These are phyloP conservation scores for Cinclus cinclus DNA, from an alignment of 2,113 vertebrate species.

Conservation along the genomic window DNA sequence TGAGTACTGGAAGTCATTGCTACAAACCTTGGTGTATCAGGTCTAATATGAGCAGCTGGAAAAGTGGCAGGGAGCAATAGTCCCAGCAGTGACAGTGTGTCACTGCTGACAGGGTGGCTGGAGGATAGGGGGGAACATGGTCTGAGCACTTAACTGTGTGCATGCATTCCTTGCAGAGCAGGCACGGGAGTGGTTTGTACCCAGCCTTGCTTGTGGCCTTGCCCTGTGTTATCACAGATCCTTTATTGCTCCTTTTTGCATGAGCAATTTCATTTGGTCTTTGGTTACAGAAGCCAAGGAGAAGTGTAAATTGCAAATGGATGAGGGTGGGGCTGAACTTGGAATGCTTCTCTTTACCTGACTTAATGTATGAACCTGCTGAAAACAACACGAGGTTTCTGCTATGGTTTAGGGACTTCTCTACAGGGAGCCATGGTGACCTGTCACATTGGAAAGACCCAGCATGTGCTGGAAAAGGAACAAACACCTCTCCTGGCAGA, in stretches of 20 bases:
- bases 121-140: neutral
- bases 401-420: neutral
- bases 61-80: neutral
- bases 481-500: neutral
- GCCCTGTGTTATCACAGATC: neutral
- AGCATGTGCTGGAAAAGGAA: neutral
- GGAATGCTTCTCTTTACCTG: neutral
- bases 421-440: fast-evolving
- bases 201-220: neutral
- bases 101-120: neutral
- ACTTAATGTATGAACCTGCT: neutral
- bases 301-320: neutral
- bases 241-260: neutral
- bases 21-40: neutral
- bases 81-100: neutral
- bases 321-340: neutral
- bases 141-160: fast-evolving
- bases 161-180: fast-evolving
- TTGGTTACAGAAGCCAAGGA: neutral
- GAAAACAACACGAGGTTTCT: neutral
- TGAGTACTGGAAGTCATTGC: neutral
- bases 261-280: neutral
- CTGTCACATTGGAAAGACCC: neutral
- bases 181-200: fast-evolving
- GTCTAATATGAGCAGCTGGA: neutral